These are phyloP conservation scores for Ursus arctos DNA, from an alignment of 2,113 vertebrate species.

Conservation along the genomic window DNA sequence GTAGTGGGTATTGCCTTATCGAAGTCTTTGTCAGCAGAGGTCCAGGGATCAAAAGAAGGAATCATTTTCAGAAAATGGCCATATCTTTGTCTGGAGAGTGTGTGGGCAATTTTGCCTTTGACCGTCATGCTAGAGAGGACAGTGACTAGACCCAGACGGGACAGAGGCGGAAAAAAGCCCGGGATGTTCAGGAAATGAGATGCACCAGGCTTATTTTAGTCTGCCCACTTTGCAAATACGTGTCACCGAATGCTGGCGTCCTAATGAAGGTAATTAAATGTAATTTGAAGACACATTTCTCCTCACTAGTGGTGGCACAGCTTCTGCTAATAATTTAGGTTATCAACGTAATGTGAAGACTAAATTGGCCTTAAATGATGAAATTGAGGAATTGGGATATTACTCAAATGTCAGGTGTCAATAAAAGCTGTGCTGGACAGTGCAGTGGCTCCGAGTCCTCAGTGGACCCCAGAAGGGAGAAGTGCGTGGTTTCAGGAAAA, in stretches of 20 bases:
- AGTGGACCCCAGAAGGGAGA: background rate
- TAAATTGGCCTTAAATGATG: conserved; percentile 58
- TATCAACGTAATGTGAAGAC: conserved; percentile 56
- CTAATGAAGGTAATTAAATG: conserved; percentile 86
- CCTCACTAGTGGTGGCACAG: conserved; percentile 70
- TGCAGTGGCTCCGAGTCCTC: background rate
- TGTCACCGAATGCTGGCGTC: conserved; percentile 73
- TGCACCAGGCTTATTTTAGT: conserved; percentile 65
- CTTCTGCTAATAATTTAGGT: conserved; percentile 72
- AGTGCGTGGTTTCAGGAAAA: background rate
- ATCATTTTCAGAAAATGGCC: background rate
- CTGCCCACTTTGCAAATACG: conserved; percentile 63
- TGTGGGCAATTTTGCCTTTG: background rate
- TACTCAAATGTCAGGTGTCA: conserved; percentile 68
- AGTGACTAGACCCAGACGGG: background rate
- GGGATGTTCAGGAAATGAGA: conserved; percentile 62
- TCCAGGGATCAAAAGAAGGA: background rate
- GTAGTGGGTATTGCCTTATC: background rate
- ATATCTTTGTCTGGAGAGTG: background rate
- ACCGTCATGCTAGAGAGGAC: background rate
- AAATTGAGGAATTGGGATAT: conserved; percentile 45
- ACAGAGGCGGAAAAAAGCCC: conserved; percentile 35
- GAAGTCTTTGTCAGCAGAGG: background rate
- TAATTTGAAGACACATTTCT: conserved; percentile 81
- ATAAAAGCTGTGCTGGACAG: conserved; percentile 42